Evolutionary conservation across 2,888 invertebrate species (phyloP).

Genomic region (Leuctra nigra): DNA sequence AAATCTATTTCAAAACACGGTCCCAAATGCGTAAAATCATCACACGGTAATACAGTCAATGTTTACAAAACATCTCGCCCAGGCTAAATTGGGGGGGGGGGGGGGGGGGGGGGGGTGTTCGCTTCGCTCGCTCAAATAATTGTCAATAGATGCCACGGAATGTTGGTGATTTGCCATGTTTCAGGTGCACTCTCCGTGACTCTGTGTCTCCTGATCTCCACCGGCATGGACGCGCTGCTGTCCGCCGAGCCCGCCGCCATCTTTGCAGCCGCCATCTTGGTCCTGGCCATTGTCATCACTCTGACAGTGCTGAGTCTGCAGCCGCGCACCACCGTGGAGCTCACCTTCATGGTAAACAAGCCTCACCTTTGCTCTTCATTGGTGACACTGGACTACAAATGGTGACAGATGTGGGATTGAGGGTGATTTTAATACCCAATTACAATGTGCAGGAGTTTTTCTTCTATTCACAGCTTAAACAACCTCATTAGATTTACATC

Average conservation of each 20-base stretch:
- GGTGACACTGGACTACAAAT: too few species aligned
- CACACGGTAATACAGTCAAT: too few species aligned
- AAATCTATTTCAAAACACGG: too few species aligned
- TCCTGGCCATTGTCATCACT: conserved; percentile 47
- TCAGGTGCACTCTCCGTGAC: conserved; percentile 50
- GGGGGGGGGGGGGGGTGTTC: too few species aligned
- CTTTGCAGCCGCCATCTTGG: conserved; percentile 44
- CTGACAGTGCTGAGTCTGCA: conserved; percentile 60
- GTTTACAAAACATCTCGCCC: too few species aligned
- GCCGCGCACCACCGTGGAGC: conserved; percentile 52
- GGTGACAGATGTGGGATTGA: too few species aligned
- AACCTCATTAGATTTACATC: too few species aligned
- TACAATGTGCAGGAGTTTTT: too few species aligned
- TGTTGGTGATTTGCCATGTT: background rate
- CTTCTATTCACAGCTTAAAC: too few species aligned
- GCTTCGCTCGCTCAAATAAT: background rate
- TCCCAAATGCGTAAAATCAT: too few species aligned
- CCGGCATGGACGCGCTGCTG: conserved; percentile 35
- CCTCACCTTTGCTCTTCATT: too few species aligned
- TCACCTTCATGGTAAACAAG: conserved; percentile 64
- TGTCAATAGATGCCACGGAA: background rate
- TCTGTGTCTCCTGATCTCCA: conserved; percentile 46
- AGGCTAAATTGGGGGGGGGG: too few species aligned
- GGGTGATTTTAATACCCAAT: background rate
- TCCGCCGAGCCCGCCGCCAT: conserved; percentile 35